Base-by-base conservation (phyloP, 2,797 vertebrate species). In the Mionectes olivaceus region DNA sequence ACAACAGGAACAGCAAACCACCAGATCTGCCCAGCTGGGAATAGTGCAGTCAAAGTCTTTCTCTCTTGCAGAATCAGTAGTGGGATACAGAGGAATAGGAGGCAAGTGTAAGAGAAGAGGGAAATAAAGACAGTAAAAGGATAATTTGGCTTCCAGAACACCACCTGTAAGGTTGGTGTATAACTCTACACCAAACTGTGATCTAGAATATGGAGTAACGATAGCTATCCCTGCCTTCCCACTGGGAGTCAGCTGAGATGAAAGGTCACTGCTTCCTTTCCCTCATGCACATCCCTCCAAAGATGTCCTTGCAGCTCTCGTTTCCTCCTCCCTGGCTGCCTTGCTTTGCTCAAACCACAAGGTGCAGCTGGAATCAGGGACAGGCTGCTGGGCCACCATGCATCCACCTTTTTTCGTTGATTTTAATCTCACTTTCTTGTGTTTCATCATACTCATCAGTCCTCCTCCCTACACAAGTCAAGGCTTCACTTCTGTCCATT, bases 381-480 rank as follows among this genome's bases (percentile, higher is more conserved):
- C 56, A 83, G 33, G 59, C 64, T 63, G 37, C 43, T 74, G 27
- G 57, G 22, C 87, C 69, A 69, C 53, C 22, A 61, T 2, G 8
- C n/a, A 50, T 85, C 37, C 35, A 18, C 12, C 7, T 35, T 73
- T 63, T 73, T n/a, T 19, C 12, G 24, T 59, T 75, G 74, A 92
- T 33, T 87, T 43, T 64, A 71, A 77, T 82, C 64, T 82, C 65
- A 91, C 56, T 71, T 86, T 87, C 50, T 46, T 80, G 35, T 30
- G 49, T 73, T 77, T 77, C 71, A 84, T 60, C 47, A 39, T 81
- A 60, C 15, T 88, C 73, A 78, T 92, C 52, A 76, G 75, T 70
- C 60, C 76, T 80, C 47, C 73, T 73, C 68, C 2, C 5, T 80
- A 91, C 96, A 82, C 71, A 95, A 92, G 50, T 35, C 75, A 89